Conservation (phyloP, 2,888 invertebrate genomes). For the Lasioglossum leucozonium region DNA sequence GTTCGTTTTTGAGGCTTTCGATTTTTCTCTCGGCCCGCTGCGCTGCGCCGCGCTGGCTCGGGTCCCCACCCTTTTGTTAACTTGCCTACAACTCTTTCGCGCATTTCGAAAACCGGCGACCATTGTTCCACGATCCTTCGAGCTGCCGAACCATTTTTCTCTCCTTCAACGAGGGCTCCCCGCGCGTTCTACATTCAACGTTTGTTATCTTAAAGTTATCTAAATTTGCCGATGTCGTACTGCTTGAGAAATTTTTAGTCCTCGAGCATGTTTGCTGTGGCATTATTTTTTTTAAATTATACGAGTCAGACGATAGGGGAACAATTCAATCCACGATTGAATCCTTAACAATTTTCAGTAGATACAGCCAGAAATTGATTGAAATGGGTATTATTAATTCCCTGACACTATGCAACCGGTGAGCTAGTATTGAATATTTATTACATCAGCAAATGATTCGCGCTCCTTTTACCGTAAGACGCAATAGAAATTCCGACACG, state of each 20-base stretch:
- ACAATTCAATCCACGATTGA: too few species aligned
- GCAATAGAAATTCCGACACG: too few species aligned
- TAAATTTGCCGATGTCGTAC: too few species aligned
- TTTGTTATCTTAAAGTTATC: not conserved
- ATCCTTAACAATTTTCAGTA: not conserved
- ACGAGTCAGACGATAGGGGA: not conserved
- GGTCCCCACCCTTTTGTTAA: slow-evolving; percentile 54
- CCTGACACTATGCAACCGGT: not conserved
- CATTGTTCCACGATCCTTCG: slow-evolving; percentile 68
- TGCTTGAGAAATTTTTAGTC: not conserved
- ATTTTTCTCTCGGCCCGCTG: slow-evolving; percentile 59
- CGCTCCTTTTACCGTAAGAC: too few species aligned
- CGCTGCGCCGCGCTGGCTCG: not conserved
- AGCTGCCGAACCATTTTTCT: slow-evolving; percentile 24
- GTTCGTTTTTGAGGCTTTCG: slow-evolving; percentile 50
- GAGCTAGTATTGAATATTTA: too few species aligned
- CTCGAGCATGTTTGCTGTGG: not conserved
- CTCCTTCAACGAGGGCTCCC: slow-evolving; percentile 20
- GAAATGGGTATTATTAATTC: not conserved
- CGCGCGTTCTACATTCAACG: not conserved
- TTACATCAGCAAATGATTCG: too few species aligned
- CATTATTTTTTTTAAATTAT: not conserved
- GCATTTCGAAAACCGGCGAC: slow-evolving; percentile 71
- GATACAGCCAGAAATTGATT: not conserved
- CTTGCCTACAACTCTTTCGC: slow-evolving; percentile 60